A percentile compares a stretch with the other conserved stretches of the same genome.
Evolutionary conservation across 2,888 invertebrate genomes (phyloP).

Genomic region (Liodrosophila aerea): DNA sequence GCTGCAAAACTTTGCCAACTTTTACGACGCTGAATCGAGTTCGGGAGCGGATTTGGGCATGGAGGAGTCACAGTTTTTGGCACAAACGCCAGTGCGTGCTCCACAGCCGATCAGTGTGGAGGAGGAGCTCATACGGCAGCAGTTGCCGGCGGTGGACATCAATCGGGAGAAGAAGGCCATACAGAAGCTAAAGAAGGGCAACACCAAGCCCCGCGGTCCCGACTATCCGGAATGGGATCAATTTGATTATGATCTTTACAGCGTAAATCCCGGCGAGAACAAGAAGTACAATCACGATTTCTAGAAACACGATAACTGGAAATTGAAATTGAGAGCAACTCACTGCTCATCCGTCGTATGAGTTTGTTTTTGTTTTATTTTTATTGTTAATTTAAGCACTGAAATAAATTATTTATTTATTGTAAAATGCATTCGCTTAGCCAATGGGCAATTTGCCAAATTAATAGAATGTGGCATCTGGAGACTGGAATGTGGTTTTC

Average conservation of each 20-base stretch:
- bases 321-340: too few species aligned
- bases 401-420: slow-evolving; percentile 77
- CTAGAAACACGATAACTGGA: slow-evolving; percentile 20
- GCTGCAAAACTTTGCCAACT: slow-evolving; percentile 72
- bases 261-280: slow-evolving; percentile 67
- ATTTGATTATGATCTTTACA: slow-evolving; percentile 80
- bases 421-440: slow-evolving; percentile 40
- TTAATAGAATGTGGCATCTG: slow-evolving; percentile 4
- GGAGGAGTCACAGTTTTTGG: slow-evolving; percentile 70
- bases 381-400: slow-evolving; percentile 50
- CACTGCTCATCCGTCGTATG: too few species aligned
- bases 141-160: slow-evolving; percentile 62
- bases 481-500: slow-evolving; percentile 41
- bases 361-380: slow-evolving; percentile 36
- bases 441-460: slow-evolving; percentile 18
- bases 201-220: slow-evolving; percentile 59
- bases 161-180: slow-evolving; percentile 56
- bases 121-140: slow-evolving; percentile 67
- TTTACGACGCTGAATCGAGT: slow-evolving; percentile 61
- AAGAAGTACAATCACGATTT: slow-evolving; percentile 61
- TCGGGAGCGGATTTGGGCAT: slow-evolving; percentile 67
- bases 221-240: slow-evolving; percentile 77
- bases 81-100: slow-evolving; percentile 56
- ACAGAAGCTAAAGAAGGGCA: slow-evolving; percentile 70
- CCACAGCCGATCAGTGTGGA: slow-evolving; percentile 68